Evolutionary conservation across 2,113 vertebrate species (phyloP).

Genomic region (Rhodinocichla rosea): DNA sequence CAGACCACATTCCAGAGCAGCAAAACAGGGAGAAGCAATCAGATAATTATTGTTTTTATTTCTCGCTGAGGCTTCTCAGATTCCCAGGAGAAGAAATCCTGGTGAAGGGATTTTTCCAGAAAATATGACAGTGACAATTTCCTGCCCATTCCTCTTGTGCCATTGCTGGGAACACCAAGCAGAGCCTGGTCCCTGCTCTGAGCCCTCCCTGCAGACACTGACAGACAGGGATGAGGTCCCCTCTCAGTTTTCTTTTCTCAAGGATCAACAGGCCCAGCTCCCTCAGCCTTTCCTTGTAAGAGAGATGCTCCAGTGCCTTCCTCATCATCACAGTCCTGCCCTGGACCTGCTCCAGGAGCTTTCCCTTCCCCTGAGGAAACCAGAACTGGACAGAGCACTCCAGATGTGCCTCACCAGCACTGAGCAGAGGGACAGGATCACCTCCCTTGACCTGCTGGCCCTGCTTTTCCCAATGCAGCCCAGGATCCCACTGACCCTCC

Average conservation of each 20-base stretch:
- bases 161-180: rapidly evolving
- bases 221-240: not conserved
- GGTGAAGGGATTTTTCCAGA: too few relatives aligned
- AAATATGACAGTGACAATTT: too few relatives aligned
- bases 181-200: not conserved
- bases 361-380: not conserved
- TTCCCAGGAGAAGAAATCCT: too few relatives aligned
- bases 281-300: not conserved
- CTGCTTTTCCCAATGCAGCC: not conserved
- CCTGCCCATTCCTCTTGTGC: rapidly evolving
- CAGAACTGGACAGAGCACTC: not conserved
- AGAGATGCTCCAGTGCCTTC: not conserved
- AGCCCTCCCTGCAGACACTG: not conserved
- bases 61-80: too few relatives aligned
- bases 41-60: too few relatives aligned
- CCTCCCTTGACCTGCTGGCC: not conserved
- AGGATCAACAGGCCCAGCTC: not conserved
- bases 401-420: not conserved
- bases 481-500: not conserved
- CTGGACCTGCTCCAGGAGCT: not conserved
- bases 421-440: not conserved
- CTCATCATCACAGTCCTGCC: rapidly evolving
- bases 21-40: too few relatives aligned
- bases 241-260: not conserved
- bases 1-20: too few relatives aligned